Evolutionary conservation across 2,113 vertebrate genomes (phyloP), one percentile per base, ranked within the genome.

Genomic region (Strix uralensis): DNA sequence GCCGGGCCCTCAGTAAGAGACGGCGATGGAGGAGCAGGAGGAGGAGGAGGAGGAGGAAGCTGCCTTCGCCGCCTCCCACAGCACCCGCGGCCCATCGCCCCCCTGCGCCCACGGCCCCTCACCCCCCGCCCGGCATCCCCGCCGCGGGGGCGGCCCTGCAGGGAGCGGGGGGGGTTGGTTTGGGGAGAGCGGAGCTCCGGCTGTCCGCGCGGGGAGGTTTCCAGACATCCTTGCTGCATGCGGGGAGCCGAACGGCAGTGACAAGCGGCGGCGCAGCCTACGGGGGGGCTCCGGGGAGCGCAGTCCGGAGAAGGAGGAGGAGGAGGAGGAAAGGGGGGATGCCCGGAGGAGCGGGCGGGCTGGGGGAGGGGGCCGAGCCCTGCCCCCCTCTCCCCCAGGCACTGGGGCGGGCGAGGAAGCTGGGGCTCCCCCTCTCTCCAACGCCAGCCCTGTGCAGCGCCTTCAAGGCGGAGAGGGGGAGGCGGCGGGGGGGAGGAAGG

Each of bases 391-490:
- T 93, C 88, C 77, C 75, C 78, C 87, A 66, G 75, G 46, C 94
- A 61, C 94, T 42, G 38, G 61, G 20, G 75, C 84, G 70, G 65
- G 94, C n/a, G 65, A 92, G 86, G 89, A 92, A 94, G 81, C 89
- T 81, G 89, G 83, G 94, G 93, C 61, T 91, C 84, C 85, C 94
- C 51, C 78, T 88, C 91, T 84, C 88, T 90, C 91, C 87, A 84
- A 65, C 75, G 90, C 88, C 79, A 92, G 81, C 86, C 92, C 80
- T 42, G 92, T 66, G 88, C 82, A 91, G 92, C 63, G 87, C 92
- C 82, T 86, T 54, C 77, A 30, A 73, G 88, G 83, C 88, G 63
- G 74, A 67, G 86, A 20, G 63, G 62, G 74, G 69, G 86, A 46
- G 81, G 92, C n/a, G 55, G 58, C 23, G 92, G 70, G 81, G 81